Conservation (phyloP, 2,113 vertebrate genomes). For the Phylloscopus trochiloides region DNA sequence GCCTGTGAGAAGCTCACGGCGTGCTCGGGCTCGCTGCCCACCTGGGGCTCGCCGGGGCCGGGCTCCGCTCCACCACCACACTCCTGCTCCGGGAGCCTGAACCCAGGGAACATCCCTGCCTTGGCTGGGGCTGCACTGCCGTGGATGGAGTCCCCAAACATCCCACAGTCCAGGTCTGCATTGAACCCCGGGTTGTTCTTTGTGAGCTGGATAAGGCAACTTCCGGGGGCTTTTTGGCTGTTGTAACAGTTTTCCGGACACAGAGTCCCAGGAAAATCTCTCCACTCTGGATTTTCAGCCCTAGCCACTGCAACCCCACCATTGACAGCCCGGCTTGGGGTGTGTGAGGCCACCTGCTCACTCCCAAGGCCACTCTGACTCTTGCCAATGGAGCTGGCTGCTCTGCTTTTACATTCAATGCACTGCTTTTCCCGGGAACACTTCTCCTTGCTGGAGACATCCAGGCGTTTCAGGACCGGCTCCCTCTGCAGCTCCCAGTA, state of each 20-base stretch:
- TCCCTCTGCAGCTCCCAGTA: slow-evolving; percentile 80
- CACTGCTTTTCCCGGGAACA: slow-evolving; percentile 58
- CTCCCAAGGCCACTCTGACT: slow-evolving; percentile 45
- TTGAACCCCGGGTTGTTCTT: slow-evolving; percentile 42
- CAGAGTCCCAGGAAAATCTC: slow-evolving; percentile 55
- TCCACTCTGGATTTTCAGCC: slow-evolving; percentile 67
- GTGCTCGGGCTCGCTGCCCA: slow-evolving; percentile 76
- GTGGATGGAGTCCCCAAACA: slow-evolving; percentile 47
- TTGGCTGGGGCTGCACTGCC: background rate
- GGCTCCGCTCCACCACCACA: rapidly evolving
- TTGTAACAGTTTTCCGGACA: slow-evolving; percentile 60
- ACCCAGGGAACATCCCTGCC: slow-evolving; percentile 48
- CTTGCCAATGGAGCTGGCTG: background rate
- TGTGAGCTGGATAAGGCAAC: slow-evolving; percentile 65
- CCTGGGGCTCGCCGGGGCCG: background rate
- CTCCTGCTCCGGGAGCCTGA: background rate
- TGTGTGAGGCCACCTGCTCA: slow-evolving; percentile 8
- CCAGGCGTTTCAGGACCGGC: slow-evolving; percentile 55
- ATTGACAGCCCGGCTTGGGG: background rate
- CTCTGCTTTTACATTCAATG: slow-evolving; percentile 66
- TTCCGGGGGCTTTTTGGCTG: slow-evolving; percentile 60
- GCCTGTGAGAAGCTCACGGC: slow-evolving; percentile 93
- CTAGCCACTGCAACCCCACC: slow-evolving; percentile 37
- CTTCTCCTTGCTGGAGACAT: slow-evolving; percentile 29
- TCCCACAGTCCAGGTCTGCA: slow-evolving; percentile 47